These are phyloP conservation scores for Oryzias melastigma DNA, from an alignment of 2,113 vertebrate genomes.

Conservation along the genomic window DNA sequence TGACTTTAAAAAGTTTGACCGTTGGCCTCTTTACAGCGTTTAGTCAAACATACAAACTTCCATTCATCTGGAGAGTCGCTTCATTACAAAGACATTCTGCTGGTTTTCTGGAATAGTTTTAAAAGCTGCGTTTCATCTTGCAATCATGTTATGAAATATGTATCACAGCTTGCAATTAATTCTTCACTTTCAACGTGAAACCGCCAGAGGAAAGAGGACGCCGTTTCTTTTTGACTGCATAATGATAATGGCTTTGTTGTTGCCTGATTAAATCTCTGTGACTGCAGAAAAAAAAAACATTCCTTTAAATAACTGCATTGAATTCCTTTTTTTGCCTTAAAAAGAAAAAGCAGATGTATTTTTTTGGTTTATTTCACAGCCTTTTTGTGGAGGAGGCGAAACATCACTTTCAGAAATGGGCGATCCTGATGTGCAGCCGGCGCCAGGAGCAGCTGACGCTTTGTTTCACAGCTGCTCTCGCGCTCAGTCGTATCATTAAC, in stretches of 20 bases:
- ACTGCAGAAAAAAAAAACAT: background rate
- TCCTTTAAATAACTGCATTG: background rate
- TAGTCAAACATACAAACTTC: conserved; percentile 31
- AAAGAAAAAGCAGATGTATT: background rate
- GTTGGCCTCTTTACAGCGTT: conserved; percentile 23
- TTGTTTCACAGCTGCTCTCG: conserved; percentile 27
- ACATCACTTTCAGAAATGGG: conserved; percentile 42
- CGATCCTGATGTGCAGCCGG: conserved; percentile 49
- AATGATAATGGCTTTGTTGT: conserved; percentile 11
- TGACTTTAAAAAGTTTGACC: no score
- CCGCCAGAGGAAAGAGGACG: conserved; percentile 11
- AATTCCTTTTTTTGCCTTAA: background rate
- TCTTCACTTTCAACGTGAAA: conserved; percentile 11
- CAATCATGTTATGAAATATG: conserved; percentile 50
- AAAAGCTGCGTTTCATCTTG: conserved; percentile 44
- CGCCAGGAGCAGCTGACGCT: conserved; percentile 41
- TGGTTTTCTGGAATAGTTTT: conserved; percentile 44
- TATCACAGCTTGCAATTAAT: conserved; percentile 42
- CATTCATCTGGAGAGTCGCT: conserved; percentile 30
- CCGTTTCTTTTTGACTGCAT: conserved; percentile 3
- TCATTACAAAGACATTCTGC: conserved; percentile 18
- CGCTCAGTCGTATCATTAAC: conserved; percentile 50
- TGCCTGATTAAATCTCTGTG: conserved; percentile 15
- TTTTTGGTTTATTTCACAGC: conserved; percentile 9
- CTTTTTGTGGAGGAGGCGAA: conserved; percentile 9